Evolutionary conservation across 1,140 invertebrate species (phyloP).

Genomic region (Calephelis nemesis): DNA sequence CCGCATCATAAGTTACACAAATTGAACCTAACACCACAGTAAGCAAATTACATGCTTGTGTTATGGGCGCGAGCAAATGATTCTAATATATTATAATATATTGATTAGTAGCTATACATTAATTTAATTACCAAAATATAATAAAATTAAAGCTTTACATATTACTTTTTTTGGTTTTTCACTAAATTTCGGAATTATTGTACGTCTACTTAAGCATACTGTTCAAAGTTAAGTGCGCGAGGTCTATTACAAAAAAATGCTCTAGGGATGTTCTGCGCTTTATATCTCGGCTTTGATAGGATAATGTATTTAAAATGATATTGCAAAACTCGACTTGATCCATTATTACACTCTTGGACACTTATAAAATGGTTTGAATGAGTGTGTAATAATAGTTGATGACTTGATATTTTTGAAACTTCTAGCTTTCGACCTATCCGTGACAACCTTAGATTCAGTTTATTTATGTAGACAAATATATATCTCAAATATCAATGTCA

Average conservation of each 20-base stretch:
- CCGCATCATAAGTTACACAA: too few species aligned
- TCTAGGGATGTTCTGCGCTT: neutral
- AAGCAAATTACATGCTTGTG: too few species aligned
- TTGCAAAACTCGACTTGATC: constrained; percentile 43
- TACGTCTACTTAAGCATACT: neutral
- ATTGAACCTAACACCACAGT: too few species aligned
- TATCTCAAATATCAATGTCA: constrained; percentile 34
- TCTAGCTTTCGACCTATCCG: constrained; percentile 1
- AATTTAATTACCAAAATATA: too few species aligned
- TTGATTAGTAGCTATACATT: too few species aligned
- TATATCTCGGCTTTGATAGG: constrained; percentile 24
- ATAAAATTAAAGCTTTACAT: too few species aligned
- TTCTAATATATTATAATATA: too few species aligned
- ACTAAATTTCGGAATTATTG: too few species aligned
- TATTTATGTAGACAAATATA: constrained; percentile 15
- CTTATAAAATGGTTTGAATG: constrained; percentile 27
- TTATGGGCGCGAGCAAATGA: too few species aligned
- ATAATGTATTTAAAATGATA: constrained; percentile 47
- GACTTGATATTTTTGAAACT: constrained; percentile 32
- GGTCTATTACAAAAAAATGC: neutral
- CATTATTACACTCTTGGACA: constrained; percentile 32
- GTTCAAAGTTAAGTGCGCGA: neutral
- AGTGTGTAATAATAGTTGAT: constrained; percentile 45
- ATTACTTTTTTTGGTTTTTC: too few species aligned
- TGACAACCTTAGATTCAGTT: constrained; percentile 7